Evolutionary conservation across 2,113 vertebrate species (phyloP).

Genomic region (Cygnus buccinator): DNA sequence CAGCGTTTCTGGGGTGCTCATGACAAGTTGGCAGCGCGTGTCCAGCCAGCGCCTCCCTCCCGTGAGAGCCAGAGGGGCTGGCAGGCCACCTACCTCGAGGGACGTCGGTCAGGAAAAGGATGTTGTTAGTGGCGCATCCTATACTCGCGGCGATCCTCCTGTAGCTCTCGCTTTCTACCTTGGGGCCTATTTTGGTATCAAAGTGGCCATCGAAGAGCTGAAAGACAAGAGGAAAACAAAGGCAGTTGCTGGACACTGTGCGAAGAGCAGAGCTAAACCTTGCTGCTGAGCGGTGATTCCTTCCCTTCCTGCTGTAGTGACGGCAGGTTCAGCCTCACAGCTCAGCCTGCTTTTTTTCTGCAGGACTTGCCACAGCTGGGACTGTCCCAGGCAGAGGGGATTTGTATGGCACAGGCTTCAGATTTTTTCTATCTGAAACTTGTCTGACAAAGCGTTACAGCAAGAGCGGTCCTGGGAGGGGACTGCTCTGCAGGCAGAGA

Average conservation of each 20-base stretch:
- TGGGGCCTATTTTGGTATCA: constrained; percentile 92
- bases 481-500: neutral
- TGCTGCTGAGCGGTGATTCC: fast-evolving
- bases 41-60: neutral
- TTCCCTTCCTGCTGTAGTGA: neutral
- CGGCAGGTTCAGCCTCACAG: fast-evolving
- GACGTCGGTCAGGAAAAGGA: constrained; percentile 93
- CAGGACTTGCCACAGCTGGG: neutral
- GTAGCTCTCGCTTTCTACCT: constrained; percentile 94
- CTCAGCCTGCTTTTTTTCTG: neutral
- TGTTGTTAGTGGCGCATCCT: constrained; percentile 88
- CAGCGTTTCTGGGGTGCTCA: neutral
- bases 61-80: constrained; percentile 63
- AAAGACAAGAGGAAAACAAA: neutral
- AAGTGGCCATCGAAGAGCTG: constrained; percentile 96
- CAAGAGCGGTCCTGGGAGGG: neutral
- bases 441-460: fast-evolving
- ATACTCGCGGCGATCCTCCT: constrained; percentile 88
- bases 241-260: neutral
- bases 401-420: neutral
- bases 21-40: neutral
- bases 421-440: neutral
- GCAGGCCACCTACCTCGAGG: constrained; percentile 81
- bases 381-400: neutral
- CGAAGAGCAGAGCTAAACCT: neutral